phyloP scores from a whole-genome alignment of 2,888 invertebrate genomes.

The Mythimna impura region DNA sequence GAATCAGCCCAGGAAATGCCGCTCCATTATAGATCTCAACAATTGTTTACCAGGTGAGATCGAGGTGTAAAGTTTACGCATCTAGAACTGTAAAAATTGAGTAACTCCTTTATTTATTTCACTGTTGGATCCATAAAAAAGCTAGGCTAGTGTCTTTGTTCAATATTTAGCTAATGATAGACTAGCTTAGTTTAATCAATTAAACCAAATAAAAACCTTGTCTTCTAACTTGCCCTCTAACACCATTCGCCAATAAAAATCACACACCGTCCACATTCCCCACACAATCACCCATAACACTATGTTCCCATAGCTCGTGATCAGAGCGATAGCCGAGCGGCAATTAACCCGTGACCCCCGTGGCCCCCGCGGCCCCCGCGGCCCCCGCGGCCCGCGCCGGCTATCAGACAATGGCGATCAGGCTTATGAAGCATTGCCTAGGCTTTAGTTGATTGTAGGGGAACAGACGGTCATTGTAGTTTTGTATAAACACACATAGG shows the following conservation, averaged over 20 bases:
- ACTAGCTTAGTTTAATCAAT: background rate
- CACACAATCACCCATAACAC: slow-evolving; percentile 51
- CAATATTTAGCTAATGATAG: too few species aligned
- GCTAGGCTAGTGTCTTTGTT: too few species aligned
- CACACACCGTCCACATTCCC: slow-evolving; percentile 24
- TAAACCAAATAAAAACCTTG: background rate
- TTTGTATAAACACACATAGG: background rate
- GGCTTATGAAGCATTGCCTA: slow-evolving; percentile 49
- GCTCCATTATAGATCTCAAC: too few species aligned
- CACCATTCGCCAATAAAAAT: slow-evolving; percentile 12
- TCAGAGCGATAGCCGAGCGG: slow-evolving; percentile 47
- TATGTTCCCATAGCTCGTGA: slow-evolving; percentile 53
- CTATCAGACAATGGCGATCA: slow-evolving; percentile 59
- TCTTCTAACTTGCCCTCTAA: background rate
- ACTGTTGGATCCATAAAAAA: too few species aligned
- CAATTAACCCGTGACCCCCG: slow-evolving; percentile 64
- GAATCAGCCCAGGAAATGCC: too few species aligned
- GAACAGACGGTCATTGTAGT: slow-evolving; percentile 3
- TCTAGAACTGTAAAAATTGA: too few species aligned
- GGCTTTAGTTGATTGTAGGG: slow-evolving; percentile 44
- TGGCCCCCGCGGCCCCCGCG: background rate
- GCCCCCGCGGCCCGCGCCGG: slow-evolving; percentile 4
- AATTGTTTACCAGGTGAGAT: too few species aligned
- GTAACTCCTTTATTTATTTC: too few species aligned
- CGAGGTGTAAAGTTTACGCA: too few species aligned